Conservation (phyloP, 2,797 vertebrate genomes). For the Meda fulgida region DNA sequence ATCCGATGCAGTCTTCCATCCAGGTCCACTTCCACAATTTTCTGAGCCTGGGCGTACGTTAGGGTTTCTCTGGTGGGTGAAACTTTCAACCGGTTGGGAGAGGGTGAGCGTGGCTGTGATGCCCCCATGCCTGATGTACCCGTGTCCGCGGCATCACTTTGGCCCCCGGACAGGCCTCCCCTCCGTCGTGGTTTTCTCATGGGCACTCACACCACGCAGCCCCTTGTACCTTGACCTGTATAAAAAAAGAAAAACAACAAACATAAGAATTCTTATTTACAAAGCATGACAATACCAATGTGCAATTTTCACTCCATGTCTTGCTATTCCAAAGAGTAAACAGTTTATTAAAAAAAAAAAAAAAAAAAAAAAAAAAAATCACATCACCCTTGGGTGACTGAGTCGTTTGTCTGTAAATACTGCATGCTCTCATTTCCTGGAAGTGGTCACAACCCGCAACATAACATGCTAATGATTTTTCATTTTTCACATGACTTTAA, state of each 20-base stretch:
- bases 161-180: slow-evolving; percentile 79
- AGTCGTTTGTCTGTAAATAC: slow-evolving; percentile 50
- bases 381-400: not conserved
- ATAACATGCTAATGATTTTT: not conserved
- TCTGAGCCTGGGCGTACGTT: slow-evolving; percentile 87
- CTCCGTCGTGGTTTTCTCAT: slow-evolving; percentile 96
- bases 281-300: not conserved
- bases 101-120: slow-evolving; percentile 80
- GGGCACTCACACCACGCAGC: slow-evolving; percentile 70
- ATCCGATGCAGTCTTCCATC: slow-evolving; percentile 89
- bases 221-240: slow-evolving; percentile 63
- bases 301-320: not conserved
- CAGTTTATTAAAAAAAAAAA: too few relatives aligned
- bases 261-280: not conserved
- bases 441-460: slow-evolving; percentile 44
- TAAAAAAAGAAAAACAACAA: not conserved
- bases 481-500: not conserved
- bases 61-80: slow-evolving; percentile 84
- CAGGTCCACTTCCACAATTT: slow-evolving; percentile 89
- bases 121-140: slow-evolving; percentile 73
- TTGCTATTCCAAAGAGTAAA: not conserved
- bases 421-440: slow-evolving; percentile 37
- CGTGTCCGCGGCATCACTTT: slow-evolving; percentile 78
- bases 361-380: not conserved
- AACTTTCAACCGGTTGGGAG: slow-evolving; percentile 84